Evolutionary conservation across 1,140 invertebrate species (phyloP).

Genomic region (Thaumetopoea pityocampa): DNA sequence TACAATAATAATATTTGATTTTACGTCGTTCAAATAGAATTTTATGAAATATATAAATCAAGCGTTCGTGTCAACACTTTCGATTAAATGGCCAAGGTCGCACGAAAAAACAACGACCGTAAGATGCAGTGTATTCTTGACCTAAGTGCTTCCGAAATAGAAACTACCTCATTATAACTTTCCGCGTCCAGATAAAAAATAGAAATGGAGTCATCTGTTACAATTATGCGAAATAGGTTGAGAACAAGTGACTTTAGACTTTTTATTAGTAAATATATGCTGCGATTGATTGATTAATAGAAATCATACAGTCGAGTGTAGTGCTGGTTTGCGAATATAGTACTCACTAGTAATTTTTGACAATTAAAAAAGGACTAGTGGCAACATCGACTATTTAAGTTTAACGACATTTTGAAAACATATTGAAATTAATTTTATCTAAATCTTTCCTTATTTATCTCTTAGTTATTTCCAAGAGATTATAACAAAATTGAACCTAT

Average conservation of each 20-base stretch:
- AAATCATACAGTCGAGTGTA: not conserved
- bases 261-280: constrained; percentile 9
- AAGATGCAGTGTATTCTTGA: constrained; percentile 51
- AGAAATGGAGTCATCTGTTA: constrained; percentile 58
- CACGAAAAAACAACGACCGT: constrained; percentile 35
- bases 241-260: constrained; percentile 13
- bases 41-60: constrained; percentile 60
- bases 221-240: constrained; percentile 34
- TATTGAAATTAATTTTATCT: too few species aligned
- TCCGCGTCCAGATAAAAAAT: constrained; percentile 59
- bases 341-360: too few species aligned
- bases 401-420: too few species aligned
- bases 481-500: too few species aligned
- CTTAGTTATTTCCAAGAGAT: too few species aligned
- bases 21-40: constrained; percentile 43
- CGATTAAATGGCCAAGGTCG: constrained; percentile 66
- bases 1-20: constrained; percentile 43
- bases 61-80: constrained; percentile 64
- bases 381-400: too few species aligned
- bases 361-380: too few species aligned
- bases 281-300: constrained; percentile 20
- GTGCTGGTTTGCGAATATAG: too few species aligned
- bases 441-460: too few species aligned
- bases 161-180: constrained; percentile 61
- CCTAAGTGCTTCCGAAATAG: constrained; percentile 64